phyloP scores from a whole-genome alignment of 2,888 invertebrate genomes.

The Scaptomyza polygonia region DNA sequence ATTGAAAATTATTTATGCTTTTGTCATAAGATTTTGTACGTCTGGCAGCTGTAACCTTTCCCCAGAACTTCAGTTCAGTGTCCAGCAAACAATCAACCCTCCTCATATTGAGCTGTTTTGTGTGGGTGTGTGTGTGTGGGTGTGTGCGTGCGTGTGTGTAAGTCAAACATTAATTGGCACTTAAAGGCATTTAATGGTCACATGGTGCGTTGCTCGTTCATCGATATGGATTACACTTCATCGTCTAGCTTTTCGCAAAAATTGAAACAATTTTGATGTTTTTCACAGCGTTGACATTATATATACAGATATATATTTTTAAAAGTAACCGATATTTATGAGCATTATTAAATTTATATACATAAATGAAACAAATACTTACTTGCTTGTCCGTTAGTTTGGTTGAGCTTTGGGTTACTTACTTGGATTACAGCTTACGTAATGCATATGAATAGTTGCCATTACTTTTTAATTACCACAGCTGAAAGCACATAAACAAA shows the following conservation, averaged over 20 bases:
- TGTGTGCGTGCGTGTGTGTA: slow-evolving; percentile 33
- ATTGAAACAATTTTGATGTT: slow-evolving; percentile 73
- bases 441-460: slow-evolving; percentile 59
- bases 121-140: background rate
- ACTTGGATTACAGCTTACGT: slow-evolving; percentile 50
- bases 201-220: slow-evolving; percentile 47
- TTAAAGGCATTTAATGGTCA: slow-evolving; percentile 72
- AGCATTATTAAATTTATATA: slow-evolving; percentile 9
- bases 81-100: slow-evolving; percentile 37
- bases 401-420: slow-evolving; percentile 44
- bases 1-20: slow-evolving; percentile 53
- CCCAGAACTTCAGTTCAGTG: slow-evolving; percentile 24
- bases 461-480: slow-evolving; percentile 50
- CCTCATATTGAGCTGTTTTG: slow-evolving; percentile 19
- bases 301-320: slow-evolving; percentile 50
- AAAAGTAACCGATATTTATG: slow-evolving; percentile 68
- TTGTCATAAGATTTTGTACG: slow-evolving; percentile 66
- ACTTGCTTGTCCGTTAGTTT: slow-evolving; percentile 1
- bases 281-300: slow-evolving; percentile 64
- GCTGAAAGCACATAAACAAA: slow-evolving; percentile 36
- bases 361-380: slow-evolving; percentile 16
- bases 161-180: slow-evolving; percentile 76
- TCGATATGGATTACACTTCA: slow-evolving; percentile 20
- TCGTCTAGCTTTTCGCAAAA: slow-evolving; percentile 25
- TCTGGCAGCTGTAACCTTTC: slow-evolving; percentile 69